Base-by-base conservation (phyloP, 2,888 invertebrate genomes). In the Syrista parreyssii region DNA sequence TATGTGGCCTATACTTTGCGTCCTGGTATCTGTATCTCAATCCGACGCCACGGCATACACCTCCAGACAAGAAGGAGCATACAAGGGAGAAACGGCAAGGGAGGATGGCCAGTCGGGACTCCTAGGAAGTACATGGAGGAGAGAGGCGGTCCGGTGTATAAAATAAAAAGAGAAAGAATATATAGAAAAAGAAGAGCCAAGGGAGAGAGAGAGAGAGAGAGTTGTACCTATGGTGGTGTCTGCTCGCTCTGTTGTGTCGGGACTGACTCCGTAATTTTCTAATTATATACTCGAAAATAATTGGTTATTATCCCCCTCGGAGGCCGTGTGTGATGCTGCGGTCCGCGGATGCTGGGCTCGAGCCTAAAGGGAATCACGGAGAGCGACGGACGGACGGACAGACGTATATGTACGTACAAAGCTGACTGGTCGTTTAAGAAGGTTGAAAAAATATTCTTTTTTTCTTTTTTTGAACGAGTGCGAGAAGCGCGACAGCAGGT, bases 201-300 rank as follows among this genome's bases (percentile, higher is more conserved):
- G 83, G 80, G 78, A 73, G 34, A 77, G 80, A 69, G 74, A 80
- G 73, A 78, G 78, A 76, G 72, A 68, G 80, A 84, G 85, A 81
- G 79, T 82, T 85, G 55, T 55, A 55, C 55, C 55, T 55, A 55
- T 23, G 1, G 55, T 78, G 81, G 75, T 69, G 55, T 30, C 32
- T 31, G 84, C 82, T 84, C 86, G 55, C 23, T 55, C 55, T 55
- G 86, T 83, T 85, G 86, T 86, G 87, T 87, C 86, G 87, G 87
- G 82, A 85, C 88, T 87, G 86, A 86, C 88, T 88, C 90, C 86
- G 89, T 90, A 90, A 90, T 90, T 89, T 90, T 90, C 89, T 90
- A 90, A 90, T 90, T 89, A 90, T 90, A 90, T 87, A 88, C 90
- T 90, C 90, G 86, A 90, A 90, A 90, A 90, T 90, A 90, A 90